A percentile compares a stretch with the other conserved stretches of the same genome.
These are phyloP conservation scores for Aphodius granarius DNA, from an alignment of 2,888 invertebrate species.

Conservation along the genomic window DNA sequence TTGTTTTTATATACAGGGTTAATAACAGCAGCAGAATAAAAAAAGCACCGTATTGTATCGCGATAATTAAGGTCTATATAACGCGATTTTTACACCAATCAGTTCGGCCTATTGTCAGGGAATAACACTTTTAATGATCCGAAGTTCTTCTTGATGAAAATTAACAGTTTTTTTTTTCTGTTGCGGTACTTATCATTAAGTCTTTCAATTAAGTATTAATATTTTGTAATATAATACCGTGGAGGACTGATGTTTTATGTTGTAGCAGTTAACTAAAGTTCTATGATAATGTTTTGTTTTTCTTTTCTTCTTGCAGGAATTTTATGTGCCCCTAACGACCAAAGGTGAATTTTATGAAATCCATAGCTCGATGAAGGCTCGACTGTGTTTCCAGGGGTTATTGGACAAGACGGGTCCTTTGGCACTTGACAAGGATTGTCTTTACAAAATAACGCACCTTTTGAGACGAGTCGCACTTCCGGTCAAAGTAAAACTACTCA, in stretches of 20 bases:
- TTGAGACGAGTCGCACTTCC: constrained; percentile 63
- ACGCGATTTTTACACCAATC: not conserved
- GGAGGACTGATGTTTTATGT: not conserved
- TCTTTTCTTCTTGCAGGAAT: constrained; percentile 56
- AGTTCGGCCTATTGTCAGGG: not conserved
- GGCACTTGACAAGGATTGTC: constrained; percentile 56
- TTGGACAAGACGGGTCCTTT: constrained; percentile 55
- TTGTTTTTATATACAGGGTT: not conserved
- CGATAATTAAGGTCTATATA: not conserved
- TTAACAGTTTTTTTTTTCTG: not conserved
- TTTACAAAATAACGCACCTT: constrained; percentile 57
- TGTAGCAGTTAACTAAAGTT: not conserved
- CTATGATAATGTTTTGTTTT: not conserved
- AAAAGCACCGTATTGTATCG: not conserved
- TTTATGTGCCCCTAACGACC: constrained; percentile 74
- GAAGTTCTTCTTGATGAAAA: not conserved
- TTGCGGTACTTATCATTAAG: not conserved
- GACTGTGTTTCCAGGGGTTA: constrained; percentile 60
- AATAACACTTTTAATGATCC: not conserved
- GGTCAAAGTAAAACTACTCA: constrained; percentile 62
- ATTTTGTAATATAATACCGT: no score
- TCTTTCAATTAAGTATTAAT: not conserved
- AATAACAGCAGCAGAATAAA: not conserved
- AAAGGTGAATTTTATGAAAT: constrained; percentile 75
- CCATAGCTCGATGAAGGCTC: constrained; percentile 61